Evolutionary conservation across 1,140 invertebrate species (phyloP).

Genomic region (Drosophila nebulosa): DNA sequence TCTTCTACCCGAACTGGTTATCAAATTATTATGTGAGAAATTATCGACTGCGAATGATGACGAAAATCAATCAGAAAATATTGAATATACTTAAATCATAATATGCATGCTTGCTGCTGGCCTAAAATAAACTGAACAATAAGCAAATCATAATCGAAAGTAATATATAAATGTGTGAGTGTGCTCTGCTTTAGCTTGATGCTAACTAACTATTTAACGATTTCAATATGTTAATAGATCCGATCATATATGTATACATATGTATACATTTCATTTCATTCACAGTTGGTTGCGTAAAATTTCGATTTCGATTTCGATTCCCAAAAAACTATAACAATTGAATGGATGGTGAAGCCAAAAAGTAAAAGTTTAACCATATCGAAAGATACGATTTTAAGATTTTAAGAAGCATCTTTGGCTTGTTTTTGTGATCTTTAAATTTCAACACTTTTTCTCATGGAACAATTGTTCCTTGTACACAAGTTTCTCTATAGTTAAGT

Average conservation of each 20-base stretch:
- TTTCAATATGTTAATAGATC: slow-evolving; percentile 4
- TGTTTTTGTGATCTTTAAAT: no score
- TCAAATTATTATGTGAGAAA: slow-evolving; percentile 20
- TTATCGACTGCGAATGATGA: slow-evolving; percentile 18
- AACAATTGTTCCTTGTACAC: no score
- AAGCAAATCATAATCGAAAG: slow-evolving; percentile 7
- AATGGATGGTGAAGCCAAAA: no score
- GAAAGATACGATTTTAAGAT: no score
- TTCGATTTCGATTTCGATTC: not conserved
- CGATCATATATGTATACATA: not conserved
- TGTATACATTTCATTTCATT: not conserved
- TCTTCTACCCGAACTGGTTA: not conserved
- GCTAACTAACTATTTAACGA: slow-evolving; percentile 37
- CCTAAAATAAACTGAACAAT: slow-evolving; percentile 4
- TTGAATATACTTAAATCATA: slow-evolving; percentile 18
- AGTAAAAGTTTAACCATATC: no score
- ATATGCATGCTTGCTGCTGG: slow-evolving; percentile 6
- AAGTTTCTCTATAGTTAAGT: no score
- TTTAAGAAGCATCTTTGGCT: no score
- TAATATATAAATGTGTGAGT: slow-evolving; percentile 31
- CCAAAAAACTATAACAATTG: no score
- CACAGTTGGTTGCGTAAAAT: not conserved
- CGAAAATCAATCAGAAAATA: slow-evolving; percentile 20
- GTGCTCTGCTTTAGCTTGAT: slow-evolving; percentile 50
- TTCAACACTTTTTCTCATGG: no score